These are phyloP conservation scores for Parnassius apollo DNA, from an alignment of 2,888 invertebrate species.

Conservation along the genomic window DNA sequence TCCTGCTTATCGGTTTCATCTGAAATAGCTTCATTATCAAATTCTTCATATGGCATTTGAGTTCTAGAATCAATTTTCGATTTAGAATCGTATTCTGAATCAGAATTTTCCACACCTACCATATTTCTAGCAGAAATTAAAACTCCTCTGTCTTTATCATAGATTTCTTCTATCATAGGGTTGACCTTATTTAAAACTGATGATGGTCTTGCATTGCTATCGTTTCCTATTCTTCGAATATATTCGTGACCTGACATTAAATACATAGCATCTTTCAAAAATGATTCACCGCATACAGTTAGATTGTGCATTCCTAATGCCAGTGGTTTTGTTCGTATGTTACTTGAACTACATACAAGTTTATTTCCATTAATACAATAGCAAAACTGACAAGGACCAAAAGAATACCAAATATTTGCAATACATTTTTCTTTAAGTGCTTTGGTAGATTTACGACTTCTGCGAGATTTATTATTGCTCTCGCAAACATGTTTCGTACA, in stretches of 20 bases:
- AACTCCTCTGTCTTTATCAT: conserved; percentile 4
- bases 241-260: conserved; percentile 37
- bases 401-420: conserved; percentile 56
- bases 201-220: not conserved
- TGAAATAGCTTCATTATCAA: conserved; percentile 2
- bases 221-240: conserved; percentile 29
- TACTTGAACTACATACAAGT: conserved; percentile 54
- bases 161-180: not conserved
- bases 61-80: conserved; percentile 2
- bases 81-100: not conserved
- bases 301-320: conserved; percentile 49
- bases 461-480: conserved; percentile 7
- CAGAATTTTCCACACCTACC: not conserved
- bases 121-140: not conserved
- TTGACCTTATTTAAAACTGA: not conserved
- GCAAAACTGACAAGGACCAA: conserved; percentile 62
- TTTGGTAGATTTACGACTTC: conserved; percentile 28
- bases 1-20: not conserved
- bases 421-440: conserved; percentile 47
- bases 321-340: conserved; percentile 34
- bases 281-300: conserved; percentile 48
- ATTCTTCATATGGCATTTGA: conserved; percentile 10
- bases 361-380: conserved; percentile 54
- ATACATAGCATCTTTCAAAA: conserved; percentile 45
- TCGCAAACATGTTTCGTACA: conserved; percentile 59